Conservation (phyloP, 2,797 vertebrate species). For the Anniella stebbinsi region DNA sequence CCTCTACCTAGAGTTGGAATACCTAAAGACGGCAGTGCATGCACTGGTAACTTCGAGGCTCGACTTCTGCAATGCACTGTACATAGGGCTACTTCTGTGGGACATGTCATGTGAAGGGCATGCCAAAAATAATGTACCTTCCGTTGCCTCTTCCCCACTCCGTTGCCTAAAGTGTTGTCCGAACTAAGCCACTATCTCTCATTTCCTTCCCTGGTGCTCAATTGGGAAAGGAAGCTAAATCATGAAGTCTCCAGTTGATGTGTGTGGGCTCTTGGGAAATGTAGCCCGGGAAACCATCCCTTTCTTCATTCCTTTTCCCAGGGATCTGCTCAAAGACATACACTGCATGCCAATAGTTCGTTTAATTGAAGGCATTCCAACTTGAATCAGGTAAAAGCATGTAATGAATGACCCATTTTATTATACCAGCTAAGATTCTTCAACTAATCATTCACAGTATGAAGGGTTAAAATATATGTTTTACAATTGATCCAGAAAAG, state of each 20-base stretch:
- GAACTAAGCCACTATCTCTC: too few relatives aligned
- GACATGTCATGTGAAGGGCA: too few relatives aligned
- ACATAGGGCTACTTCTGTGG: too few relatives aligned
- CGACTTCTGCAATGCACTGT: too few relatives aligned
- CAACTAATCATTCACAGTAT: background rate
- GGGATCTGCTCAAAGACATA: background rate
- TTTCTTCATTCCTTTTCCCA: background rate
- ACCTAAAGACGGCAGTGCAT: too few relatives aligned
- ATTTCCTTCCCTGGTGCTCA: background rate
- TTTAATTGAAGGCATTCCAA: background rate
- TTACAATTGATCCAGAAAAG: conserved; percentile 1
- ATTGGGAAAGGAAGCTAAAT: background rate
- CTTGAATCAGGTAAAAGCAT: background rate
- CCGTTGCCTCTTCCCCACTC: too few relatives aligned
- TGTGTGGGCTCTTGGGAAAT: background rate
- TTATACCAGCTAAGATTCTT: background rate
- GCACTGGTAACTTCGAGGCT: too few relatives aligned
- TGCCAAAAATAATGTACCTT: too few relatives aligned
- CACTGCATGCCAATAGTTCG: background rate
- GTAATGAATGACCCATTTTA: background rate
- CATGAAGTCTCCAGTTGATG: background rate
- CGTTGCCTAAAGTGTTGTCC: too few relatives aligned
- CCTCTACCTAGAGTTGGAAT: too few relatives aligned
- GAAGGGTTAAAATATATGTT: background rate
- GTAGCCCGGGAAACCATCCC: background rate